Base-by-base conservation (phyloP, 2,888 invertebrate species). In the Hymenopus coronatus region DNA sequence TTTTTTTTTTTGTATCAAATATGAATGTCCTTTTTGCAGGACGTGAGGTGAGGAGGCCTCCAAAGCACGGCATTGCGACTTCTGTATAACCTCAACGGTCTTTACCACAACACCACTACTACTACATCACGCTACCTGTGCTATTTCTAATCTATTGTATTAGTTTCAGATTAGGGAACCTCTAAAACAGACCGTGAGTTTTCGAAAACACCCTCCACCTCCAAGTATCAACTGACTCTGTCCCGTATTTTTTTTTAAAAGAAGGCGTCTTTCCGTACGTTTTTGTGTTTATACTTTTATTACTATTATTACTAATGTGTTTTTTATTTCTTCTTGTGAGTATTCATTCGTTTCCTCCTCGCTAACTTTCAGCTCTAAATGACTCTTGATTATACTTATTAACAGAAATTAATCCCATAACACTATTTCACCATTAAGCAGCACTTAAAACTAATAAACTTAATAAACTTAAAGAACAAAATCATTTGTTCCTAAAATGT, bases 181-280 rank as follows among this genome's bases (percentile, higher is more conserved):
- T 87, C 82, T 88, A 82, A 89, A 87, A 87, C 83, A 85, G 70
- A 88, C 54, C 89, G 89, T 88, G 88, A 89, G 88, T 88, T 89
- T 87, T 83, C 85, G 88, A 83, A n/a, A 87, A 70, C 89, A 93
- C 93, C 93, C 93, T 93, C 94, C 93, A 93, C 94, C 94, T 94
- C 94, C 94, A 94, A 94, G 94, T 94, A 94, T 94, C 94, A 94
- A 94, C 94, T 93, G 93, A 94, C 94, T 94, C 94, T 93, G 93
- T 94, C 94, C 93, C 93, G 93, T 93, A 93, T 93, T 92, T 93
- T 93, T 93, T 85, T 88, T 82, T 88, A 84, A 89, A 87, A 85
- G 85, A 85, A 88, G 83, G 88, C 89, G 89, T 89, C 88, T 89
- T 89, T 90, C 86, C 88, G 89, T 90, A 89, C 85, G 89, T 86